Percentiles rank a stretch among this genome's conserved stretches.
Conservation (phyloP, 2,888 invertebrate species). For the Eupithecia pulchellata region DNA sequence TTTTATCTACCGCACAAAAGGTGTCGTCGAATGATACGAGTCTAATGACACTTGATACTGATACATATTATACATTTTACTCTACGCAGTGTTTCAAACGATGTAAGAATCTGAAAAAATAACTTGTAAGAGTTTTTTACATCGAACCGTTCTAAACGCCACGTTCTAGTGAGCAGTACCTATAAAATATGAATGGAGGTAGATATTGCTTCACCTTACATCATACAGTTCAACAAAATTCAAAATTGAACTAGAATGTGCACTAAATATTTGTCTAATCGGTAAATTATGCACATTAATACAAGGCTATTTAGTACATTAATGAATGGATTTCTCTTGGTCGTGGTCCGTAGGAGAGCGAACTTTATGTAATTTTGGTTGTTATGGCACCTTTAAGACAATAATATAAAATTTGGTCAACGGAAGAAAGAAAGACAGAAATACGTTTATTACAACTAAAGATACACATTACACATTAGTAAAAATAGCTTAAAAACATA, state of each 20-base stretch:
- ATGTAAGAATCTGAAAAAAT: background rate
- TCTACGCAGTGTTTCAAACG: too few species aligned
- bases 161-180: background rate
- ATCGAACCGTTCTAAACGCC: background rate
- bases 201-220: constrained; percentile 15
- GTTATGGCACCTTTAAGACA: background rate
- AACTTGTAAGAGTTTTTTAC: background rate
- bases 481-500: too few species aligned
- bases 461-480: too few species aligned
- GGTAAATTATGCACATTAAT: constrained; percentile 29
- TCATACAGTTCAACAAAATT: constrained; percentile 18
- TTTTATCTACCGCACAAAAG: too few species aligned
- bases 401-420: background rate
- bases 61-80: too few species aligned
- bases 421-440: background rate
- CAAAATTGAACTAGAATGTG: constrained; percentile 25
- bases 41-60: too few species aligned
- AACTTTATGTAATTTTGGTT: constrained; percentile 11
- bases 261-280: constrained; percentile 27
- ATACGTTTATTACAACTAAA: too few species aligned
- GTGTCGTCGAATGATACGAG: too few species aligned
- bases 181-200: background rate
- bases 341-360: constrained; percentile 23
- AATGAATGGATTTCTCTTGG: constrained; percentile 36
- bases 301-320: constrained; percentile 27